Conservation (phyloP, 2,888 invertebrate genomes). For the Platycnemis pennipes region DNA sequence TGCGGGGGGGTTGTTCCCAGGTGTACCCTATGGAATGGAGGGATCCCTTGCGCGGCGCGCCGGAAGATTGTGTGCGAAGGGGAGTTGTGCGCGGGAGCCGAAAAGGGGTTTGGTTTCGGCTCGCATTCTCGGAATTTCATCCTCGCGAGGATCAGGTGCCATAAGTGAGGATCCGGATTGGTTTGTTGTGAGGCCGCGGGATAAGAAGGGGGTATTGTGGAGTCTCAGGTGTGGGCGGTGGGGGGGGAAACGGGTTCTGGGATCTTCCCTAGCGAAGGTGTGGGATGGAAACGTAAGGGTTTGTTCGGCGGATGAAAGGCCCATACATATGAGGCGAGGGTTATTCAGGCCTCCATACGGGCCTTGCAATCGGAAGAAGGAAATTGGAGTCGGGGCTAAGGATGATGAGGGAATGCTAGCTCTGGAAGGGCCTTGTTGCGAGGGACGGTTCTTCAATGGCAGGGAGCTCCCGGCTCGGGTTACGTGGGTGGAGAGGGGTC, state of each 20-base stretch:
- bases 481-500: not conserved
- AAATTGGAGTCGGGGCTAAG: constrained; percentile 15
- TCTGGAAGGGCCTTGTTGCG: not conserved
- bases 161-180: constrained; percentile 3
- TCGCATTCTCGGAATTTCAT: constrained; percentile 36
- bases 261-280: not conserved
- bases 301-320: constrained; percentile 1
- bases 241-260: not conserved
- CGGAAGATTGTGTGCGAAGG: not conserved
- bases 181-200: constrained; percentile 24
- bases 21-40: not conserved
- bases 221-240: not conserved
- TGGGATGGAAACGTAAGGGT: not conserved
- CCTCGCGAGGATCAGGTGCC: constrained; percentile 16
- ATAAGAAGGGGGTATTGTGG: no score
- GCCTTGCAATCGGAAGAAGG: constrained; percentile 5
- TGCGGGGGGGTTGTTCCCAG: not conserved
- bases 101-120: not conserved
- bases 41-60: not conserved
- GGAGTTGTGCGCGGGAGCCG: not conserved
- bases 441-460: not conserved
- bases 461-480: not conserved
- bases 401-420: not conserved
- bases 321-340: constrained; percentile 22
- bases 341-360: constrained; percentile 4